Evolutionary conservation across 2,797 vertebrate genomes (phyloP).

Genomic region (Ctenochaetus hawaiiensis): DNA sequence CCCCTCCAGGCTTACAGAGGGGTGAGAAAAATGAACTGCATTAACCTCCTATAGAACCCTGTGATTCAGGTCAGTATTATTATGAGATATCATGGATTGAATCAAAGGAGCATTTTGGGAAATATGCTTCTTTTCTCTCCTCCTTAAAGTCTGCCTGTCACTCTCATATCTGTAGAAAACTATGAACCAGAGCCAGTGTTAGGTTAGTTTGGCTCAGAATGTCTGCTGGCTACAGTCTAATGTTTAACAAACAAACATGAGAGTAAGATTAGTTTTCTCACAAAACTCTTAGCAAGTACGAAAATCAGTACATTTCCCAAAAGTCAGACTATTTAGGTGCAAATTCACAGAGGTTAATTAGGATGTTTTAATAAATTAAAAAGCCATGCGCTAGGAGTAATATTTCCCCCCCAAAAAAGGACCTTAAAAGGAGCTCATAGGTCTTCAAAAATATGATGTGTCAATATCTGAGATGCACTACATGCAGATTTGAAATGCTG

Average conservation of each 20-base stretch:
- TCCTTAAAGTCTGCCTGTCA: background rate
- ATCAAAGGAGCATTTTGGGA: background rate
- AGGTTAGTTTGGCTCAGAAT: too few relatives aligned
- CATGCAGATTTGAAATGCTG: constrained; percentile 42
- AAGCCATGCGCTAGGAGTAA: background rate
- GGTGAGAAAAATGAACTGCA: background rate
- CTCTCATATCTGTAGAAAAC: background rate
- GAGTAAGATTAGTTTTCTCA: too few relatives aligned
- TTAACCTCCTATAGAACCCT: background rate
- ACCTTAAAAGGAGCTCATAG: background rate
- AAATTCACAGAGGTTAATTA: background rate
- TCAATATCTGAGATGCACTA: constrained; percentile 36
- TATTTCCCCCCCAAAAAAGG: background rate
- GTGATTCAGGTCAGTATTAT: background rate
- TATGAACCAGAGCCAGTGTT: too few relatives aligned
- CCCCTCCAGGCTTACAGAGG: too few relatives aligned
- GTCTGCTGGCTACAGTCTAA: too few relatives aligned
- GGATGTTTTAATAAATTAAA: background rate
- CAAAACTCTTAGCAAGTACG: background rate
- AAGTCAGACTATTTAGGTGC: background rate
- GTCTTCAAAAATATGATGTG: background rate
- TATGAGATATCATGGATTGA: background rate
- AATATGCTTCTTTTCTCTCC: background rate
- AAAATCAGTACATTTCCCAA: background rate
- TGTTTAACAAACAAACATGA: background rate